Evolutionary conservation across 2,797 vertebrate genomes (phyloP).

Genomic region (Hipposideros larvatus): DNA sequence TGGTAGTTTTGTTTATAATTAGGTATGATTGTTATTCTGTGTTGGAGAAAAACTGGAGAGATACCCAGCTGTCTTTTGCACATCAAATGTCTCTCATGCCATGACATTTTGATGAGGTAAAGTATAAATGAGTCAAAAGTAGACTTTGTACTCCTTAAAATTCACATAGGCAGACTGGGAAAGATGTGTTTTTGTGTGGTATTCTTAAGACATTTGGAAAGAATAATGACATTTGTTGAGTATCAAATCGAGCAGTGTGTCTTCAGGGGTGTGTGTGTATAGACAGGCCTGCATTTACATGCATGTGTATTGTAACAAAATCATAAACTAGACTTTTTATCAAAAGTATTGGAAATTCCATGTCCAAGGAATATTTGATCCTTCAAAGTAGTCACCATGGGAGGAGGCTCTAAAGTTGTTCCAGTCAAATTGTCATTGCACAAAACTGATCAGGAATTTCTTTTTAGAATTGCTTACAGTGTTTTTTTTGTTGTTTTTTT

Average conservation of each 20-base stretch:
- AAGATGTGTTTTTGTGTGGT: neutral
- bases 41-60: neutral
- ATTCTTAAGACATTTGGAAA: conserved; percentile 8
- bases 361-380: neutral
- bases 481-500: conserved; percentile 8
- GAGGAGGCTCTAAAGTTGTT: neutral
- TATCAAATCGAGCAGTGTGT: neutral
- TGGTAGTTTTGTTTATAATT: neutral
- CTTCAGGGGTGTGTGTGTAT: neutral
- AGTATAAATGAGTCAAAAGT: conserved; percentile 3
- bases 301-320: neutral
- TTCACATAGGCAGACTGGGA: neutral
- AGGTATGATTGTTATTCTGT: neutral
- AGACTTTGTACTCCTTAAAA: conserved; percentile 23
- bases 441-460: conserved; percentile 19
- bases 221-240: conserved; percentile 6
- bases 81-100: neutral
- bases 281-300: neutral
- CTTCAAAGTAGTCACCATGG: neutral
- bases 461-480: conserved; percentile 26
- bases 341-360: neutral
- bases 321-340: neutral
- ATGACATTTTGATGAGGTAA: neutral
- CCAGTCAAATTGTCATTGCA: neutral
- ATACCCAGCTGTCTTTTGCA: neutral